A percentile compares a stretch with the other conserved stretches of the same genome.
Evolutionary conservation across 2,888 invertebrate genomes (phyloP).

Genomic region (Yponomeuta plumbellus): DNA sequence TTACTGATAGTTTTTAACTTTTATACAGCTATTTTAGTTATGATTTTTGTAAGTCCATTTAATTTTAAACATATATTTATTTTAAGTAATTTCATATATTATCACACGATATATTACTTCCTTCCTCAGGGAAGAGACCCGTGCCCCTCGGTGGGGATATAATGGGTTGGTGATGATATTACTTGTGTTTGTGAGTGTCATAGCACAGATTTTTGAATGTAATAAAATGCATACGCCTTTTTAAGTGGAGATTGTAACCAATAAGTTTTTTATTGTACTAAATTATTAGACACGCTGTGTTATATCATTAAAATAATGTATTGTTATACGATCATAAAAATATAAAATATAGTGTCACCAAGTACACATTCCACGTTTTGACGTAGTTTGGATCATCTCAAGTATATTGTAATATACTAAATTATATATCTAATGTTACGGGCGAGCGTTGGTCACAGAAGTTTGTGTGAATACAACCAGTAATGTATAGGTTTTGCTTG

Average conservation of each 20-base stretch:
- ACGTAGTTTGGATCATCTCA: conserved; percentile 11
- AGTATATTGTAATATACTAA: conserved; percentile 8
- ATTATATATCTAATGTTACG: conserved; percentile 22
- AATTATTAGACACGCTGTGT: neutral
- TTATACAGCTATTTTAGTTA: conserved; percentile 13
- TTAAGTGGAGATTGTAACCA: neutral
- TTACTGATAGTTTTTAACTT: conserved; percentile 1
- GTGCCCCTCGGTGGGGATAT: too few relatives aligned
- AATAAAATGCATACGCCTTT: neutral
- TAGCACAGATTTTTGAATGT: neutral
- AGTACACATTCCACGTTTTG: conserved; percentile 10
- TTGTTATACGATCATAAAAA: neutral
- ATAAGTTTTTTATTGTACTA: neutral
- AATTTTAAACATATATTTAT: neutral
- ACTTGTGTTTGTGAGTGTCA: conserved; percentile 3
- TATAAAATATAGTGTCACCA: neutral
- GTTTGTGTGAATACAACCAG: conserved; percentile 45
- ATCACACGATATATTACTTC: neutral
- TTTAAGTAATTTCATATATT: conserved; percentile 1
- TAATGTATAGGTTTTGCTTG: conserved; percentile 62
- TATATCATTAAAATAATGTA: conserved; percentile 4
- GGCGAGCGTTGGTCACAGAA: conserved; percentile 40
- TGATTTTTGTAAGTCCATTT: conserved; percentile 14
- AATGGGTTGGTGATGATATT: too few relatives aligned
- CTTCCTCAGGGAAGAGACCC: too few relatives aligned